Evolutionary conservation across 1,140 invertebrate species (phyloP), one percentile per base, ranked within the genome.

Genomic region (Conus ventricosus): DNA sequence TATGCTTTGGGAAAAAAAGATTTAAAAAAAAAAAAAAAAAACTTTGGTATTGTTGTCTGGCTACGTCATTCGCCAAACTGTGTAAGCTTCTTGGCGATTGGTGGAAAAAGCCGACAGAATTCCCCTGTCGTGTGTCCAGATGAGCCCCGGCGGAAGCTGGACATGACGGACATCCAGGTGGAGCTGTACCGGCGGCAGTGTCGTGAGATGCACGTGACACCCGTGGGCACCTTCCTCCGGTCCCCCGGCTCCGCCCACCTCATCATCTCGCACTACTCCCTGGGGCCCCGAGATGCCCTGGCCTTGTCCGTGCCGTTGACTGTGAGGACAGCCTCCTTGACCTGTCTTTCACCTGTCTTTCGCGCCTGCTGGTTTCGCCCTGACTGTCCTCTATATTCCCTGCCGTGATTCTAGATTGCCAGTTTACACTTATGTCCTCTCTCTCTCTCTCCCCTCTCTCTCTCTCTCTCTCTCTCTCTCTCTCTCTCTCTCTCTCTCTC

Each of bases 241-340:
- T 60, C 87, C 5, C 91, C 91, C 6, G 86, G 85, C 23, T 88
- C 85, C 75, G 76, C 85, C 10, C 75, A 85, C 17, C 85, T 93
- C 0, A 71, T 84, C n/a, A 75, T 93, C 11, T 83, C 84, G 15
- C 89, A 93, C 88, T 93, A 93, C 84, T 89, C 88, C 54, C 88
- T 93, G 67, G 93, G 93, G 57, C 90, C 91, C 15, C 80, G 83
- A 23, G 93, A 92, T 11, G 91, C 92, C 1, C 80, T 86, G 75
- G 93, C 93, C 8, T 88, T 93, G 15, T 84, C 93, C 54, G 91
- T 92, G 17, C 91, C 93, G 0, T 89, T 93, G 0, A 88, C 92
- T 87, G 93, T 93, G 88, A 89, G 90, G 27, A 67, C 25, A 55
- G 20, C 17, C 7, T 13, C 25, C 25, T 23, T 71, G 6, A 7